A percentile compares a stretch with the other conserved stretches of the same genome.
Conservation (phyloP, 2,888 invertebrate genomes). For the Baccha elongata region DNA sequence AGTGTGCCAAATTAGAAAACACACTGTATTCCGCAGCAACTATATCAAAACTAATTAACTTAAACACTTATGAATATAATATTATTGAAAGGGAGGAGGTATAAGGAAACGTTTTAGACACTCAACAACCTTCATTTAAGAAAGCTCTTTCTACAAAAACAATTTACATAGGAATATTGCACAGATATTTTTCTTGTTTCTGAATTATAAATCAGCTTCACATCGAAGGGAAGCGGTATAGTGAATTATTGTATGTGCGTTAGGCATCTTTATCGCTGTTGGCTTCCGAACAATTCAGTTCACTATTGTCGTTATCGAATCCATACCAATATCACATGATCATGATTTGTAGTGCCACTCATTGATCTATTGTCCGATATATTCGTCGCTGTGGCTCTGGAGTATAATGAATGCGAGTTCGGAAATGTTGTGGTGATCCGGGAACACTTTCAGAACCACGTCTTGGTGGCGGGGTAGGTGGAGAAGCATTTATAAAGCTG, state of each 20-base stretch:
- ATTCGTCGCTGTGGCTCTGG: constrained; percentile 85
- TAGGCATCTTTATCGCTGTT: constrained; percentile 43
- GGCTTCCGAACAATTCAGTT: constrained; percentile 39
- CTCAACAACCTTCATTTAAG: constrained; percentile 14
- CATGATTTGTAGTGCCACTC: constrained; percentile 83
- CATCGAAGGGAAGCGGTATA: constrained; percentile 25
- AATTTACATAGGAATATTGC: constrained; percentile 59
- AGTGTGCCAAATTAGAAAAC: constrained; percentile 32
- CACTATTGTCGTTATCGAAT: constrained; percentile 78
- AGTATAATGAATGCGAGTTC: constrained; percentile 85
- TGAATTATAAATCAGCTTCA: constrained; percentile 25
- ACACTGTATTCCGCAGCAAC: constrained; percentile 39
- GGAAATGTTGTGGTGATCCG: constrained; percentile 87
- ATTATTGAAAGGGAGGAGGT: background rate
- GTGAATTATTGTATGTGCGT: constrained; percentile 44
- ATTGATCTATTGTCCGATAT: constrained; percentile 83
- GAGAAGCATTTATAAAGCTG: constrained; percentile 83
- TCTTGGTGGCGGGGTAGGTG: constrained; percentile 82
- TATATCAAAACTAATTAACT: constrained; percentile 32
- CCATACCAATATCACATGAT: constrained; percentile 83
- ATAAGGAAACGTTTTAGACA: constrained; percentile 10
- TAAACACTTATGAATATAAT: constrained; percentile 10
- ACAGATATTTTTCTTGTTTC: constrained; percentile 29
- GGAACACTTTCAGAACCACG: constrained; percentile 88
- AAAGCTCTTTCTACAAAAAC: constrained; percentile 29